Evolutionary conservation across 2,113 vertebrate genomes (phyloP).

Genomic region (Nyctereutes procyonoides): DNA sequence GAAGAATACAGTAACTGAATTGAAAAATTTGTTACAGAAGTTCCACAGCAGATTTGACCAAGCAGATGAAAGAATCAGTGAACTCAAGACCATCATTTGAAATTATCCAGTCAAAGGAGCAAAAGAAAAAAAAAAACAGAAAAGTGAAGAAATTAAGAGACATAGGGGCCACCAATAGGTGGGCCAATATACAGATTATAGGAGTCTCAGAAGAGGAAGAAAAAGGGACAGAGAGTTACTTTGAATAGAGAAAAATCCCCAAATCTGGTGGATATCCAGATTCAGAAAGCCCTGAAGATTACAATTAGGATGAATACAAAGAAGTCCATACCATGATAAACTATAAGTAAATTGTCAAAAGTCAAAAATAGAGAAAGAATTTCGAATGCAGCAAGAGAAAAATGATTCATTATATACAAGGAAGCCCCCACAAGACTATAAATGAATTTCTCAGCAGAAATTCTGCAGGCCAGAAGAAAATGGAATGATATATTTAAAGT

Average conservation of each 20-base stretch:
- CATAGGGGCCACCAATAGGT: background rate
- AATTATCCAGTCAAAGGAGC: background rate
- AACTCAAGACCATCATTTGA: background rate
- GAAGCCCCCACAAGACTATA: background rate
- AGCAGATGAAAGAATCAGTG: background rate
- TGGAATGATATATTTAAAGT: background rate
- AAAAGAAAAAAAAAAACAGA: background rate
- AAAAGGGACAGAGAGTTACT: background rate
- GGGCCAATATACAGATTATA: background rate
- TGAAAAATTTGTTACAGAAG: background rate
- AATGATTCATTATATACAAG: background rate
- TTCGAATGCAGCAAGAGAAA: background rate
- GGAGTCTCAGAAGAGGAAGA: background rate
- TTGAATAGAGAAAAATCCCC: background rate
- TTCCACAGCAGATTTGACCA: background rate
- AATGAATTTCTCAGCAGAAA: background rate
- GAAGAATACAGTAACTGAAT: background rate
- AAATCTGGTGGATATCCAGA: background rate
- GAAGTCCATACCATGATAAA: background rate
- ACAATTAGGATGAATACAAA: background rate
- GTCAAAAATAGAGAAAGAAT: background rate
- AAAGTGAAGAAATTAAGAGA: background rate
- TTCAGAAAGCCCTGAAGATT: background rate
- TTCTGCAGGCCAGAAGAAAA: background rate
- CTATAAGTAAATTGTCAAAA: background rate